A percentile compares a stretch with the other conserved stretches of the same genome.
Evolutionary conservation across 1,140 invertebrate species (phyloP).

Genomic region (Apocrypta bakeri): DNA sequence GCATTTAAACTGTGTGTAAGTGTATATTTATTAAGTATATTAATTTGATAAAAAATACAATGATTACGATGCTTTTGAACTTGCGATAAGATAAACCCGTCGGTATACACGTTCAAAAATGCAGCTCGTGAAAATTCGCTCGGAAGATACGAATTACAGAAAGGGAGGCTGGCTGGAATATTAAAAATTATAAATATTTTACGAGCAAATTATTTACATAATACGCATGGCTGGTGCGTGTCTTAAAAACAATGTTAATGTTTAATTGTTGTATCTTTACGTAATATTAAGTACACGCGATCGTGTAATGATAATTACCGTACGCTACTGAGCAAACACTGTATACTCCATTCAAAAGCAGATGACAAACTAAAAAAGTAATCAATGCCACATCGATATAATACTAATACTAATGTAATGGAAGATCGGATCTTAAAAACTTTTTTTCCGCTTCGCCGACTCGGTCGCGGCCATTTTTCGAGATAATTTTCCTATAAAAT

Average conservation of each 20-base stretch:
- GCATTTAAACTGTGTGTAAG: too few species aligned
- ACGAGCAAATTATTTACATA: background rate
- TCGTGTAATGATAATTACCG: background rate
- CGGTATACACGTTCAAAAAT: background rate
- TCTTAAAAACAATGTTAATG: background rate
- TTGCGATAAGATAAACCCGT: background rate
- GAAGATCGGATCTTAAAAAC: background rate
- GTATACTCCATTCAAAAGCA: background rate
- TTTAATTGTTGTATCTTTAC: background rate
- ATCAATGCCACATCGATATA: background rate
- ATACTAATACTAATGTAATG: background rate
- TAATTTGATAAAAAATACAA: background rate
- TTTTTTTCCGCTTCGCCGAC: too few species aligned
- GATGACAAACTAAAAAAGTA: background rate
- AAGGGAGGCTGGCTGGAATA: background rate
- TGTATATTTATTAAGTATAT: too few species aligned
- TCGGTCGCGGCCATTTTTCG: background rate
- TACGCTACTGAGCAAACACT: background rate
- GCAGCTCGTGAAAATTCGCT: background rate
- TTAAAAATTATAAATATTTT: too few species aligned
- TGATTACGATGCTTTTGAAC: background rate
- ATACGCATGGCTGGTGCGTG: background rate
- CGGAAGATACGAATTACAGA: too few species aligned
- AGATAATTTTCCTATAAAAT: background rate
- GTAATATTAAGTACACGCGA: background rate